Base-by-base conservation (phyloP, 1,140 invertebrate species). In the Ruditapes philippinarum region DNA sequence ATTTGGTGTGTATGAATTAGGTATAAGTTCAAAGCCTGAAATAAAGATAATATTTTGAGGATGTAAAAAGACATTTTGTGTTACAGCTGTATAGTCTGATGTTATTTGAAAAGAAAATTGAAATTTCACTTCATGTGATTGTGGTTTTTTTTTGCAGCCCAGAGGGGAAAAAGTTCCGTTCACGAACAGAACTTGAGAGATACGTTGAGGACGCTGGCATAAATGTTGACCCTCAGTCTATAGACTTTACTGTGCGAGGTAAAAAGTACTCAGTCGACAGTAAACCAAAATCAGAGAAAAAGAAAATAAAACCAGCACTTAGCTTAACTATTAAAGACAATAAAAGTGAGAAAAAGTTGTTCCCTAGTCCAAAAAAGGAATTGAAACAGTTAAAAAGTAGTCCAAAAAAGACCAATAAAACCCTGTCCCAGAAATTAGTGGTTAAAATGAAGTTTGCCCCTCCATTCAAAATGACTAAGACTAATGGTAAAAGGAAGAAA, bases 101-200 rank as follows among this genome's bases (percentile, higher is more conserved):
- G n/a, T n/a, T n/a, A n/a, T n/a, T n/a, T n/a, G n/a, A n/a, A n/a
- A n/a, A n/a, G n/a, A n/a, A n/a, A n/a, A n/a, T n/a, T n/a, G n/a
- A n/a, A n/a, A n/a, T n/a, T n/a, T n/a, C n/a, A n/a, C n/a, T n/a
- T n/a, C n/a, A n/a, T n/a, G n/a, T n/a, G n/a, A n/a, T n/a, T n/a
- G n/a, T n/a, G n/a, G n/a, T n/a, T n/a, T n/a, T n/a, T n/a, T 42
- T 74, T 91, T 93, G 51, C 86, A 93, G 93, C 42, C 93, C 93
- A 31, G 84, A 84, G 38, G 92, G 92, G 17, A 92, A 90, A 74
- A 92, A 91, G 79, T 92, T 93, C 40, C 74, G 92, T 3, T 93
- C 93, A 9, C 86, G 81, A 25, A 81, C 84, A 17, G 91, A 93
- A 57, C 78, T 93, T 17, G 60, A 57, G 45, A 57, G 42, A 40